Percentiles rank a stretch among this genome's conserved stretches.
phyloP scores from a whole-genome alignment of 2,113 vertebrate species.

The Phrynosoma blainvillii region DNA sequence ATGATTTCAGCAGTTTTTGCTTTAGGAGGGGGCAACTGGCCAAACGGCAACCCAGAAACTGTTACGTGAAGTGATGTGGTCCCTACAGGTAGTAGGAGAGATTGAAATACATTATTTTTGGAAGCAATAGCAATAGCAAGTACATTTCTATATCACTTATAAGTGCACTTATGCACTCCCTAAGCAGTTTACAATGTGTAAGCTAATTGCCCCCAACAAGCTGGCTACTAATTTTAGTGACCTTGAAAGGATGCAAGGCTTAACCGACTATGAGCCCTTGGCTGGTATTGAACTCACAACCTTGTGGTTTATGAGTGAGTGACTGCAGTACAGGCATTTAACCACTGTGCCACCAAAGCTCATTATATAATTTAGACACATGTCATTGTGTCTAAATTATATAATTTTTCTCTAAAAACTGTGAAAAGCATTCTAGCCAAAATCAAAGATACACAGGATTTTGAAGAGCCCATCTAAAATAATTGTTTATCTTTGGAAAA shows the following conservation, averaged over 20 bases:
- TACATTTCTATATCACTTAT: no score
- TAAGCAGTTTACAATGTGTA: no score
- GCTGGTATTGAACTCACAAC: no score
- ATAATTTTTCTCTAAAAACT: neutral
- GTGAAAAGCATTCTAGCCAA: neutral
- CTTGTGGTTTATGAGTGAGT: no score
- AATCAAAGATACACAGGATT: neutral
- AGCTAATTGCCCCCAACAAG: no score
- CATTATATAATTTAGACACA: no score
- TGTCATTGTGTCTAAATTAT: neutral
- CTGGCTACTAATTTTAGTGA: no score
- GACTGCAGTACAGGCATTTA: no score
- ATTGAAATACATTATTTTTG: neutral
- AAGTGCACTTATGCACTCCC: no score
- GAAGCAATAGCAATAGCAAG: neutral
- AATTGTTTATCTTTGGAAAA: neutral
- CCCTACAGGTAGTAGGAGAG: slow-evolving; percentile 3
- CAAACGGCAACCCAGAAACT: slow-evolving; percentile 17
- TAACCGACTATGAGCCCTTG: no score
- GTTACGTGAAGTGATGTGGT: neutral
- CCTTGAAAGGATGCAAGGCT: no score
- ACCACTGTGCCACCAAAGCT: no score
- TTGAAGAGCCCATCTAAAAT: neutral
- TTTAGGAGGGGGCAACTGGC: slow-evolving; percentile 21
- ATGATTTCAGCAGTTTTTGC: slow-evolving; percentile 55